Conservation (phyloP, 2,888 invertebrate species). For the Acholoe squamosa region DNA sequence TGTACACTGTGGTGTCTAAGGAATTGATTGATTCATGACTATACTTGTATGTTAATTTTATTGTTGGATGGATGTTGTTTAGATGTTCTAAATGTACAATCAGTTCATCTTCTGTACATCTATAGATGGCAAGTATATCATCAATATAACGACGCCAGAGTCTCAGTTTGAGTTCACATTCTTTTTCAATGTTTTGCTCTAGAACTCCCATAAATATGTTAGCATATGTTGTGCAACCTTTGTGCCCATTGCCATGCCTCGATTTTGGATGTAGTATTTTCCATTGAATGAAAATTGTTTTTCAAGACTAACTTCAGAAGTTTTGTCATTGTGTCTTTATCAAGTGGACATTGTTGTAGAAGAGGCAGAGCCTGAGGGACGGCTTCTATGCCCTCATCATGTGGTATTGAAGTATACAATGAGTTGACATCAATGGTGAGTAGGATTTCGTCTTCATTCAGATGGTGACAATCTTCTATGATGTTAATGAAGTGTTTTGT, state of each 20-base stretch:
- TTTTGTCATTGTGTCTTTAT: background rate
- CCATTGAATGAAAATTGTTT: slow-evolving; percentile 27
- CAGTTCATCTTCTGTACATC: background rate
- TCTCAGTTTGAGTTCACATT: background rate
- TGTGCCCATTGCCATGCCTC: background rate
- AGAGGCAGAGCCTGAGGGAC: background rate
- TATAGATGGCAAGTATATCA: background rate
- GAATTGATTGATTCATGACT: background rate
- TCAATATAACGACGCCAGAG: background rate
- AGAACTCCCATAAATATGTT: background rate
- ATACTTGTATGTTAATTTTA: background rate
- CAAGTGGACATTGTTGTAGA: background rate
- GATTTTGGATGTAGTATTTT: background rate
- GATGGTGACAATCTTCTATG: background rate
- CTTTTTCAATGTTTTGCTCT: background rate
- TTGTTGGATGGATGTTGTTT: background rate
- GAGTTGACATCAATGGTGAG: slow-evolving; percentile 24
- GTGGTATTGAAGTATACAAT: slow-evolving; percentile 32
- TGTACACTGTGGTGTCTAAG: background rate
- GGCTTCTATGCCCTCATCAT: slow-evolving; percentile 33
- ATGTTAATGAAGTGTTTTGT: slow-evolving; percentile 41
- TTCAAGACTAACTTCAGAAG: background rate
- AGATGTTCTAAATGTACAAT: background rate
- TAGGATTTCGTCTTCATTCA: slow-evolving; percentile 41
- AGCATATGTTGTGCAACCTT: background rate